These are phyloP conservation scores for Coboldia fuscipes DNA, from an alignment of 1,140 invertebrate genomes.

Conservation along the genomic window DNA sequence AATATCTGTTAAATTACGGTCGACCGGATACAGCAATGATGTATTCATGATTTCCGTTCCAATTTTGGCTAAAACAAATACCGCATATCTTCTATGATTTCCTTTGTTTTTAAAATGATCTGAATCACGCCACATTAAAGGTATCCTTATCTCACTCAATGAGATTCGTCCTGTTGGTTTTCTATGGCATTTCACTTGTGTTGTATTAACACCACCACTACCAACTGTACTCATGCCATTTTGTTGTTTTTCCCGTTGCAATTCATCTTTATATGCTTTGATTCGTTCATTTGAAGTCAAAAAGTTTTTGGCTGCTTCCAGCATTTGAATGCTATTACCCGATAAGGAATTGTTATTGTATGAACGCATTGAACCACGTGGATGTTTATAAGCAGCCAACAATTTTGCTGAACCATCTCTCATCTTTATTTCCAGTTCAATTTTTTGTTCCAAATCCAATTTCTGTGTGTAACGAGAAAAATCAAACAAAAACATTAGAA, in stretches of 20 bases:
- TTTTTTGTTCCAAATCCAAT: slow-evolving; percentile 44
- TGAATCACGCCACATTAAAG: slow-evolving; percentile 48
- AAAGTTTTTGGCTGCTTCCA: slow-evolving; percentile 45
- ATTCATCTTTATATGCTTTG: slow-evolving; percentile 41
- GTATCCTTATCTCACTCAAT: slow-evolving; percentile 39
- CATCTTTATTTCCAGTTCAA: slow-evolving; percentile 53
- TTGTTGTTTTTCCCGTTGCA: slow-evolving; percentile 35
- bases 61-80: slow-evolving; percentile 43
- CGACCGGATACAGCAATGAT: slow-evolving; percentile 38
- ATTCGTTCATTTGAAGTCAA: slow-evolving; percentile 45
- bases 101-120: slow-evolving; percentile 56
- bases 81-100: slow-evolving; percentile 44
- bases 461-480: slow-evolving; percentile 27
- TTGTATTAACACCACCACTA: too few species aligned
- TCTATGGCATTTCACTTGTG: too few species aligned
- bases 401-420: slow-evolving; percentile 44
- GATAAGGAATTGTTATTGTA: background rate
- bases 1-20: slow-evolving; percentile 45
- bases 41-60: slow-evolving; percentile 51
- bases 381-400: slow-evolving; percentile 32
- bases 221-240: too few species aligned
- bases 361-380: too few species aligned
- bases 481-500: too few species aligned
- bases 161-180: slow-evolving; percentile 23
- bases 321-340: slow-evolving; percentile 32